Base-by-base conservation (phyloP, 2,113 vertebrate genomes). In the Salvator merianae region DNA sequence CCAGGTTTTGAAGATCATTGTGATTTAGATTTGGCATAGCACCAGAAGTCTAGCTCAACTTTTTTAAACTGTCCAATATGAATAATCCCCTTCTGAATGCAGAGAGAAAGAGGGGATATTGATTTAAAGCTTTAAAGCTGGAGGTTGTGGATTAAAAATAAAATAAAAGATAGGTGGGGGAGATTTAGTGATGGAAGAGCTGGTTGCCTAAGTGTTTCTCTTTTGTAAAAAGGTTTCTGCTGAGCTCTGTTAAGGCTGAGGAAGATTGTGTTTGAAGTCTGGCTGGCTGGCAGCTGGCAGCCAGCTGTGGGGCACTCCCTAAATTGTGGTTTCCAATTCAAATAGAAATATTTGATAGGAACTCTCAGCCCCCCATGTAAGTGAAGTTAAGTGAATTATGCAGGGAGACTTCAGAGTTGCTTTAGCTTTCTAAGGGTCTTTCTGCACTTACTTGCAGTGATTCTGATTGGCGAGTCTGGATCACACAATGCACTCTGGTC, bases 41-140 rank as follows among this genome's bases (percentile, higher is more conserved):
- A 82, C 83, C 92, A 89, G 89, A 93, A 91, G 88, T 85, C 93
- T 89, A 88, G 90, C 93, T 94, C 91, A 91, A 93, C 90, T 93
- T 93, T 94, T 93, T 94, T 91, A 92, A 94, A 93, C 85, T 87
- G 86, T 89, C 91, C 91, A 83, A 83, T 94, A 90, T 89, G 92
- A 93, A 91, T 93, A 93, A 91, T 94, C 93, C 91, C 93, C 93
- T 32, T 1, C 87, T 93, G 92, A 93, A 94, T 92, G 83, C 82
- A 90, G 88, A 87, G 92, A 90, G 88, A 89, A 84, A 94, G 89
- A 92, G 88, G 92, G 88, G 89, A 93, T 93, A 93, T 93, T 92
- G 92, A 94, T 94, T 94, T 93, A 93, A 93, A 92, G 90, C 90
- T 91, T 94, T 94, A 93, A 93, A 94, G 91, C 91, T 90, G 87